Evolutionary conservation across 2,797 vertebrate genomes (phyloP), one percentile per base, ranked within the genome.

Genomic region (Urophycis tenuis): DNA sequence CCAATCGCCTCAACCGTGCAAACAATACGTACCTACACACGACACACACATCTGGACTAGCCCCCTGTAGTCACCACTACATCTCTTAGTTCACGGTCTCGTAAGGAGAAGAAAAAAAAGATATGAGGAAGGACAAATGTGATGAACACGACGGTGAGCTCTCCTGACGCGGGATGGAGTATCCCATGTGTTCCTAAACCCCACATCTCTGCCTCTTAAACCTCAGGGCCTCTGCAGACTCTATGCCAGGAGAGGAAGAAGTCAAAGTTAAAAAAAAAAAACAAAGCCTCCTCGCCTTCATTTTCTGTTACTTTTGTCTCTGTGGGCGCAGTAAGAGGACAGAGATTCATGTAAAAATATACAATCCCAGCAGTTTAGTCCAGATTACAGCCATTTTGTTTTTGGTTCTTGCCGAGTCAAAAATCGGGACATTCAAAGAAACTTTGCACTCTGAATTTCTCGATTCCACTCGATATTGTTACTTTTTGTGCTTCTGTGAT

Each of bases 191-290:
- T 74, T 14, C 78, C 78, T 84, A 78, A 80, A 74, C 41, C 79
- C 79, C 81, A 83, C 85, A 77, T 85, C 84, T 89, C 88, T 89
- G 88, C 92, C 92, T 92, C 89, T 83, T 85, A 88, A 91, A 92
- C 90, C 93, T 94, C 93, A 94, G 93, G 92, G 91, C 91, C 91
- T 92, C 88, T 82, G 88, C 70, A 86, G 89, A 90, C 86, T 90
- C 85, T 86, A 76, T 75, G 82, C 80, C 83, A 86, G 86, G 60
- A 86, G 85, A 85, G 76, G 85, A 77, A 80, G 3, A 73, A 80
- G 75, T 80, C 70, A 73, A 79, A 74, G 70, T 81, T 29, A 85
- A 60, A 78, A 67, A 85, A 76, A 83, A 8, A n/a, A 7, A 60
- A 6, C 3, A 8, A 53, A 11, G 53, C n/a, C 81, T 83, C 79